Percentiles rank a stretch among this genome's conserved stretches.
Conservation (phyloP, 37 sponge, comb jelly and placozoan genomes). For the Spongilla lacustris region DNA sequence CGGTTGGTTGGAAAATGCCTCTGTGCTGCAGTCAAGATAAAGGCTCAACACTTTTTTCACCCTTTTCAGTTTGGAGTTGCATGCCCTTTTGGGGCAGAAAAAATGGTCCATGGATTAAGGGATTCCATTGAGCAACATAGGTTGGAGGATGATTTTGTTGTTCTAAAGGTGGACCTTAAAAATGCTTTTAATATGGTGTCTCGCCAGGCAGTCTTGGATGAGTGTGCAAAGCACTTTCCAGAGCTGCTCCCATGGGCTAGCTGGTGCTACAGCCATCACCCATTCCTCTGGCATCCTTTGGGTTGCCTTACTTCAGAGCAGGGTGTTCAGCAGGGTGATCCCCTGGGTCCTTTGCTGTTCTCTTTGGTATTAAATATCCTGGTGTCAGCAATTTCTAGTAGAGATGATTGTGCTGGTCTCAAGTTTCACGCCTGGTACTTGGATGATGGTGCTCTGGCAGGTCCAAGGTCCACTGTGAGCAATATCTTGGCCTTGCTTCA, state of each 20-base stretch:
- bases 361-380: constrained; percentile 3
- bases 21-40: neutral
- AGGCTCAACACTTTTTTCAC: neutral
- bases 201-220: constrained; percentile 11
- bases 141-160: neutral
- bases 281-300: constrained; percentile 12
- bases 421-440: neutral
- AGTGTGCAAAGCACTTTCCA: neutral
- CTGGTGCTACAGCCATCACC: constrained; percentile 11
- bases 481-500: neutral
- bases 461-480: neutral
- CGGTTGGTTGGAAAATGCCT: neutral
- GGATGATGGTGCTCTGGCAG: neutral
- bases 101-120: neutral
- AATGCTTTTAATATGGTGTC: constrained; percentile 23
- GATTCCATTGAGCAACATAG: neutral
- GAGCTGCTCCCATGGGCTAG: constrained; percentile 4
- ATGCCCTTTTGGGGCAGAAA: neutral
- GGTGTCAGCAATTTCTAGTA: neutral
- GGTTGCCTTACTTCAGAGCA: constrained; percentile 4
- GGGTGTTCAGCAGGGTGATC: constrained; percentile 43
- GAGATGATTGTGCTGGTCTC: neutral
- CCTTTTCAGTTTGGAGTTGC: neutral
- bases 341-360: constrained; percentile 34
- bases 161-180: constrained; percentile 23